phyloP scores from a whole-genome alignment of 2,113 vertebrate genomes.

The Psilopogon haemacephalus region DNA sequence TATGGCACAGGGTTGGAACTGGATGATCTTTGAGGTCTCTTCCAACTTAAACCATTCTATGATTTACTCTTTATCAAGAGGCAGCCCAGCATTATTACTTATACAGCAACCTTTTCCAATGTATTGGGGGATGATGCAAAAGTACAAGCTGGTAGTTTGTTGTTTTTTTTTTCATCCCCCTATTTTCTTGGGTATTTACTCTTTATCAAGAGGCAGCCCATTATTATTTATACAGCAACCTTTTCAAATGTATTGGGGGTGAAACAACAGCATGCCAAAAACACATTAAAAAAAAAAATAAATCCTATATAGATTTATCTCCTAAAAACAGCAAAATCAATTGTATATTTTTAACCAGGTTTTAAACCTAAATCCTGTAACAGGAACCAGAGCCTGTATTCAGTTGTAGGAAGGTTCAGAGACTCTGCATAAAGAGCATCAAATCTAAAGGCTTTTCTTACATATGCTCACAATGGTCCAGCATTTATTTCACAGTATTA shows the following conservation, averaged over 20 bases:
- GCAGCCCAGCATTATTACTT: too few species aligned
- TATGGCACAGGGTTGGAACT: too few species aligned
- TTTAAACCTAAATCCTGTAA: background rate
- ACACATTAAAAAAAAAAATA: background rate
- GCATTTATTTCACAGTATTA: conserved; percentile 9
- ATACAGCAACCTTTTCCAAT: too few species aligned
- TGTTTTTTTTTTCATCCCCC: background rate
- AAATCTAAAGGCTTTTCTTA: background rate
- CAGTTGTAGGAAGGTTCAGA: background rate
- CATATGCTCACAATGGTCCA: background rate
- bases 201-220: background rate
- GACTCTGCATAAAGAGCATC: background rate
- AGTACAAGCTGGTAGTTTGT: background rate
- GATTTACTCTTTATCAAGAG: too few species aligned
- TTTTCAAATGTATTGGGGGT: background rate
- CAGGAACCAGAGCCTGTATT: background rate
- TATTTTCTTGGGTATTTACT: background rate
- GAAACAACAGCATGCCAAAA: background rate
- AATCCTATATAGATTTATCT: background rate
- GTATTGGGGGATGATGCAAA: background rate
- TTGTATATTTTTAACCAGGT: background rate
- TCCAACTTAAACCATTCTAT: too few species aligned
- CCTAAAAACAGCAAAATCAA: background rate
- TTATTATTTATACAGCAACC: background rate
- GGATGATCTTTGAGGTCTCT: too few species aligned